phyloP scores from a whole-genome alignment of 2,888 invertebrate species.

The Baronia brevicornis region DNA sequence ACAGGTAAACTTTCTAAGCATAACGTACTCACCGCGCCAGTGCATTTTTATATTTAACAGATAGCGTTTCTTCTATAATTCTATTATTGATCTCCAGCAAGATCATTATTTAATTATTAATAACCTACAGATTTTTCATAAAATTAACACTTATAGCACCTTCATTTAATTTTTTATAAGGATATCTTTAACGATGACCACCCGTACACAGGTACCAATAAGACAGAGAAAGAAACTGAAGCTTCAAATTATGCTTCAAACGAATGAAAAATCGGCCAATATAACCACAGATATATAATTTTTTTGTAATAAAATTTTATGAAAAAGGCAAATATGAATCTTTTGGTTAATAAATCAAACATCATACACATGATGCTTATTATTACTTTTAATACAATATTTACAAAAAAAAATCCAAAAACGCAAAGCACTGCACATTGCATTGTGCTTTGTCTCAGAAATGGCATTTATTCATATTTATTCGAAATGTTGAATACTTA shows the following conservation, averaged over 20 bases:
- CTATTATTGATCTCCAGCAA: slow-evolving; percentile 99
- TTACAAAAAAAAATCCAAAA: no score
- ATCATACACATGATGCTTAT: no score
- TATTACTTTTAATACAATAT: no score
- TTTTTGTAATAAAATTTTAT: no score
- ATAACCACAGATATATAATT: slow-evolving; percentile 51
- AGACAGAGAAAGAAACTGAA: slow-evolving; percentile 63
- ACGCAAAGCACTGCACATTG: no score
- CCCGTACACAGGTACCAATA: slow-evolving; percentile 62
- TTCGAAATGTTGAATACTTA: no score
- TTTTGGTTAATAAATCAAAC: no score
- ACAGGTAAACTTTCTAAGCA: slow-evolving; percentile 70
- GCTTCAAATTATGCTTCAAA: slow-evolving; percentile 60
- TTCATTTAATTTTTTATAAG: slow-evolving; percentile 71
- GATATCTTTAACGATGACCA: slow-evolving; percentile 65
- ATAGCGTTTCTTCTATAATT: slow-evolving; percentile 97
- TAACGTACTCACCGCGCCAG: slow-evolving; percentile 92
- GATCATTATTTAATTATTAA: slow-evolving; percentile 85
- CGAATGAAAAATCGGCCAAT: slow-evolving; percentile 61
- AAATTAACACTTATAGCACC: slow-evolving; percentile 74
- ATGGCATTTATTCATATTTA: no score
- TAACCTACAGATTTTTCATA: slow-evolving; percentile 73
- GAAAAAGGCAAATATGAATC: no score
- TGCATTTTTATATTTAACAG: slow-evolving; percentile 96
- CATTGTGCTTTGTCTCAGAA: no score